phyloP scores from a whole-genome alignment of 1,140 invertebrate genomes.

The Ips nitidus region DNA sequence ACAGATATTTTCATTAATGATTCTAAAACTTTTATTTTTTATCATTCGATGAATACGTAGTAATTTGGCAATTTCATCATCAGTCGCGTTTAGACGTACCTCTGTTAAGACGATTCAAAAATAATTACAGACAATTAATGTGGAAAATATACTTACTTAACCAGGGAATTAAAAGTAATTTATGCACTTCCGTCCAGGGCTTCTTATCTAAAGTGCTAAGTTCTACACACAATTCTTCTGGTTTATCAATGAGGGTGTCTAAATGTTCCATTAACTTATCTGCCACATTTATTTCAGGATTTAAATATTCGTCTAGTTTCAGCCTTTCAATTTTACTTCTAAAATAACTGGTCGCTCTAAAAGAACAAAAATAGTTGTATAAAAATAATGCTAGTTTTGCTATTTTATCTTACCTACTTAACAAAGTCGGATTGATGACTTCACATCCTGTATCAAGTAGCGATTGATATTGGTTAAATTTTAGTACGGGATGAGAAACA shows the following conservation, averaged over 20 bases:
- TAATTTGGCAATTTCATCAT: conserved; percentile 53
- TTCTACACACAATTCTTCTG: neutral
- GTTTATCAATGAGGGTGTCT: conserved; percentile 22
- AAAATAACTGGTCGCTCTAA: conserved; percentile 21
- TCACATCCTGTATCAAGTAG: conserved; percentile 43
- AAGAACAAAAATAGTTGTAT: conserved; percentile 5
- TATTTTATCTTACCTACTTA: conserved; percentile 38
- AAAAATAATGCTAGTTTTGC: neutral
- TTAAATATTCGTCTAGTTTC: conserved; percentile 12
- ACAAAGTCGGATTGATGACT: conserved; percentile 32
- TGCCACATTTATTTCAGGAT: conserved; percentile 25
- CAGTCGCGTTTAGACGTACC: conserved; percentile 53
- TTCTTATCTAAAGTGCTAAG: conserved; percentile 10
- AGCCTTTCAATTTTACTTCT: conserved; percentile 18
- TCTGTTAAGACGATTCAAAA: conserved; percentile 43
- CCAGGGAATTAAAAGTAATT: conserved; percentile 20
- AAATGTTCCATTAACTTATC: conserved; percentile 23
- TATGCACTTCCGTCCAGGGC: conserved; percentile 19
- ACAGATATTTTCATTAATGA: conserved; percentile 54
- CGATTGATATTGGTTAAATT: conserved; percentile 39
- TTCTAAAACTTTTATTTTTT: conserved; percentile 54
- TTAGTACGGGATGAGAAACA: conserved; percentile 17
- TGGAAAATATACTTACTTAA: conserved; percentile 19
- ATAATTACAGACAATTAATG: neutral
- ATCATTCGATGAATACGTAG: conserved; percentile 55